These are phyloP conservation scores for Alethe castanea DNA, from an alignment of 2,113 vertebrate species.

Conservation along the genomic window DNA sequence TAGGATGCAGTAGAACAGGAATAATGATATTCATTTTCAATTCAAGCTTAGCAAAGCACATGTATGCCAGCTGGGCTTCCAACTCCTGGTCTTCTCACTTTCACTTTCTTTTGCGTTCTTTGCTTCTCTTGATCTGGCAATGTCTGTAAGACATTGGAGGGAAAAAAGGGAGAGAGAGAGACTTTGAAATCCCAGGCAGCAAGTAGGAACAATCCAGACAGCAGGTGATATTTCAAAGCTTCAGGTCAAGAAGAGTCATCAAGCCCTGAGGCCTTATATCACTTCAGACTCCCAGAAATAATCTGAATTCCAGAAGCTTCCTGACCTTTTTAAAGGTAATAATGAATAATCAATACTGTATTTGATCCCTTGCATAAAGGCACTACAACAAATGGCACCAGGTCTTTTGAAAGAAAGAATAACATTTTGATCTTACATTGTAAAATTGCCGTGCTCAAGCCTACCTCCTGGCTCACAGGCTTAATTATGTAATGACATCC, in stretches of 20 bases:
- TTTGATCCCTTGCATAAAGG: conserved; percentile 49
- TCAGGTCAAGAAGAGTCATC: conserved; percentile 48
- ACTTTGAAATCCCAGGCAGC: conserved; percentile 45
- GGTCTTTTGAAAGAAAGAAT: conserved; percentile 27
- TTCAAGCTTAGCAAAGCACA: conserved; percentile 28
- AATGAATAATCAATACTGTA: conserved; percentile 58
- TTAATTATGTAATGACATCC: conserved; percentile 40
- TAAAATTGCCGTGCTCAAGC: not conserved
- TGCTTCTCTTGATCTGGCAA: conserved; percentile 44
- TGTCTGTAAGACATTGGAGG: not conserved
- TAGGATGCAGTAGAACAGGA: not conserved
- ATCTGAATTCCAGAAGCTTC: conserved; percentile 54
- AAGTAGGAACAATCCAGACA: conserved; percentile 38
- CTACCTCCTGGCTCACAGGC: not conserved
- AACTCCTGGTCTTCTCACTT: conserved; percentile 2
- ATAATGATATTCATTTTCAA: conserved; percentile 12
- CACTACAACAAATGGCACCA: conserved; percentile 15
- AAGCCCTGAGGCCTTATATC: conserved; percentile 1
- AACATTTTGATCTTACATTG: conserved; percentile 38
- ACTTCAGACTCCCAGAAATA: conserved; percentile 9
- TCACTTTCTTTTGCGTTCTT: conserved; percentile 38
- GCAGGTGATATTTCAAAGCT: conserved; percentile 64
- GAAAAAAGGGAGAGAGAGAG: not conserved
- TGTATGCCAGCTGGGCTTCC: conserved; percentile 4
- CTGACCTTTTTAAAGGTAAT: conserved; percentile 44